Evolutionary conservation across 2,113 vertebrate genomes (phyloP).

Genomic region (Sturnira hondurensis): DNA sequence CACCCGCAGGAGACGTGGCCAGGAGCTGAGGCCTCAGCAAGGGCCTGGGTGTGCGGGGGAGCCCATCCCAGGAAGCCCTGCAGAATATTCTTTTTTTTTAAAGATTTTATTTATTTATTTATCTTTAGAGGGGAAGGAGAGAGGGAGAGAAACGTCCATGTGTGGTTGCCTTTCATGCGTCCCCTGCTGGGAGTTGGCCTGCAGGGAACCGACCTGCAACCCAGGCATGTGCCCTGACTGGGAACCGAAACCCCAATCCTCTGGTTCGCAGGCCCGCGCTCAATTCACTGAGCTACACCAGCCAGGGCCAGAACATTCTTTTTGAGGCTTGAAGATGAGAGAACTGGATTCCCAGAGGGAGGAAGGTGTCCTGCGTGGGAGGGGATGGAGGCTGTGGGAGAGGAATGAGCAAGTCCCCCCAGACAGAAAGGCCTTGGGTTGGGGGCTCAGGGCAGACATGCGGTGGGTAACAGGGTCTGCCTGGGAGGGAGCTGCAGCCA

Average conservation of each 20-base stretch:
- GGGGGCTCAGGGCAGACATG: background rate
- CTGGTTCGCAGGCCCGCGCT: too few species aligned
- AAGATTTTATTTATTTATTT: too few species aligned
- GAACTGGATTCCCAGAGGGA: constrained; percentile 38
- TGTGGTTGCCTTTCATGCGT: too few species aligned
- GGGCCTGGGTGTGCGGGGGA: background rate
- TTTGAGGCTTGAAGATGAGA: constrained; percentile 38
- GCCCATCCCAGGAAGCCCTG: background rate
- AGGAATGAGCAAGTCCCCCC: constrained; percentile 2
- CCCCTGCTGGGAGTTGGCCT: too few species aligned
- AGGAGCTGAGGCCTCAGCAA: background rate
- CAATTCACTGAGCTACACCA: too few species aligned
- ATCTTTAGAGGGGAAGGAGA: too few species aligned
- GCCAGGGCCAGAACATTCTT: constrained; percentile 53
- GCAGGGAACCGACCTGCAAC: too few species aligned
- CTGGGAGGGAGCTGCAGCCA: background rate
- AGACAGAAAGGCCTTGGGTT: background rate
- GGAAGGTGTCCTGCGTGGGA: constrained; percentile 39
- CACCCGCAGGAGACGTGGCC: background rate
- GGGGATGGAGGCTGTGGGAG: background rate
- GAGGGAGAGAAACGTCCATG: too few species aligned
- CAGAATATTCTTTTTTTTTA: too few species aligned
- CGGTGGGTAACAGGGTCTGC: rapidly evolving
- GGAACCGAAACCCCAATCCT: too few species aligned
- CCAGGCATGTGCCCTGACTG: too few species aligned